These are phyloP conservation scores for Cygnus buccinator DNA, from an alignment of 2,113 vertebrate genomes.

Conservation along the genomic window DNA sequence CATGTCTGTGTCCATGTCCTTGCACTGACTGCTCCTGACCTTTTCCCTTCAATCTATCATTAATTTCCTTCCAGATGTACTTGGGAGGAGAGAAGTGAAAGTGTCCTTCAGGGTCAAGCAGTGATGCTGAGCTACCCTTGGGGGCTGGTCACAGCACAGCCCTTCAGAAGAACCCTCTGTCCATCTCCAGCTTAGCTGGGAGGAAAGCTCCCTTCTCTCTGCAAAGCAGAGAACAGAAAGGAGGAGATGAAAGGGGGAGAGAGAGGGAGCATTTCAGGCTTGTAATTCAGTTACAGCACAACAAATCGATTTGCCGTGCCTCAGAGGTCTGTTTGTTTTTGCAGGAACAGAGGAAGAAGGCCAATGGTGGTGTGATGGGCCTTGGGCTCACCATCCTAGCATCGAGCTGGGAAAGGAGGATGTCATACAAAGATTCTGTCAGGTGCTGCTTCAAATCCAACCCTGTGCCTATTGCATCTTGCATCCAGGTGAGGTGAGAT, in stretches of 20 bases:
- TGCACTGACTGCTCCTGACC: not conserved
- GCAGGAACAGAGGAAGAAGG: not conserved
- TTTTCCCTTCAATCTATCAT: not conserved
- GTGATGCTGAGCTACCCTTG: not conserved
- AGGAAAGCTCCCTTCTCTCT: not conserved
- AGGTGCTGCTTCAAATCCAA: not conserved
- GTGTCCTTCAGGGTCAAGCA: not conserved
- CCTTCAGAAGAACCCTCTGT: not conserved
- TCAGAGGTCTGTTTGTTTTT: conserved; percentile 52
- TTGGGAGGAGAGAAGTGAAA: not conserved
- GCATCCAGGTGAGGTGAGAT: not conserved
- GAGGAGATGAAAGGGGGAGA: conserved; percentile 40
- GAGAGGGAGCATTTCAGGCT: conserved; percentile 48
- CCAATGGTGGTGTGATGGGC: fast-evolving
- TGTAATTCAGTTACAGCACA: conserved; percentile 63
- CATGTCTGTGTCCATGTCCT: not conserved
- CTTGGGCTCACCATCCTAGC: not conserved
- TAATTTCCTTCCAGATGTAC: not conserved
- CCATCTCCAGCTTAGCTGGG: not conserved
- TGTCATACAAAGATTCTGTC: not conserved
- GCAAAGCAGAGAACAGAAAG: not conserved
- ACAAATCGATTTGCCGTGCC: conserved; percentile 34
- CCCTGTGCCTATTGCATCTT: not conserved
- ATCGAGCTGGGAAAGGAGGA: not conserved
- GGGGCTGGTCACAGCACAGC: not conserved